Evolutionary conservation across 2,797 vertebrate genomes (phyloP), one percentile per base, ranked within the genome.

Genomic region (Sebastes cheni): DNA sequence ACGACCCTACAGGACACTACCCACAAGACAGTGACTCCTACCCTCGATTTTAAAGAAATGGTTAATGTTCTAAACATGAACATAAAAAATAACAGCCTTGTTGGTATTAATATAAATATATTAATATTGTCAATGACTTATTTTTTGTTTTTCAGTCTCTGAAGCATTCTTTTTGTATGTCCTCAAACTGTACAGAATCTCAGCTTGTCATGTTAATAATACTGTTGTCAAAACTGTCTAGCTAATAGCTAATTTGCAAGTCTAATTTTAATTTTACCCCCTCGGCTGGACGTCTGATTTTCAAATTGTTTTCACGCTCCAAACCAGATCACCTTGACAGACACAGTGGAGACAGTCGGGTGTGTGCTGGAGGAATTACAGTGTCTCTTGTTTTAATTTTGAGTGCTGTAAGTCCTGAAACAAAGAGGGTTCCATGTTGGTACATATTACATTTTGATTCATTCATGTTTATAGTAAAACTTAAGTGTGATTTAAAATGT

Each of bases 61-160:
- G 85, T 95, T 94, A 93, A 94, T 94, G 92, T 96, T 95, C 92
- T 92, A 74, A 94, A 94, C 86, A 88, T 93, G 92, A 94, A 92
- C 89, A 89, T 84, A 70, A 92, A 91, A 93, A 92, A 90, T 90
- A 93, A 94, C 90, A 94, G 93, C 95, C 93, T 96, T 96, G 91
- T 96, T 95, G 94, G 95, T 96, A 96, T 96, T 96, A 95, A 96
- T 96, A 95, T 94, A 94, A 93, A 90, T 91, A 92, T 94, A 95
- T 95, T 95, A 94, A 96, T 96, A 95, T 94, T 95, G 93, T 94
- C 91, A 91, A 92, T 92, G 84, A 93, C 77, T 91, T 86, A 77
- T 81, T 86, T 88, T 92, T 91, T 88, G 58, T 90, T 93, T 94
- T 89, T 91, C 86, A 84, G 85, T 90, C 86, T 91, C 87, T 83